phyloP scores from a whole-genome alignment of 1,140 invertebrate genomes.

The Orius insidiosus region DNA sequence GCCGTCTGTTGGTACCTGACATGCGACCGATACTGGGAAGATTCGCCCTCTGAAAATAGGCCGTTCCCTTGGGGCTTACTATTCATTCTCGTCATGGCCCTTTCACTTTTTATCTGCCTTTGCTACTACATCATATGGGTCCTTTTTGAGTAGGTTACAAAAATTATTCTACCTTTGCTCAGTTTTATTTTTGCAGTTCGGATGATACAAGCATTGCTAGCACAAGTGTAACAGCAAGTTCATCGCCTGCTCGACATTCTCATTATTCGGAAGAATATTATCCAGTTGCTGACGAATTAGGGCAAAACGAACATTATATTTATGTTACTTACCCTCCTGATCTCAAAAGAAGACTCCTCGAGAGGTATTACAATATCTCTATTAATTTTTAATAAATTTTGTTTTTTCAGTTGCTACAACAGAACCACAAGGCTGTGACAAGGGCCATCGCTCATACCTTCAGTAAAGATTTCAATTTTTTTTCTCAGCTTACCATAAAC shows the following conservation, averaged over 20 bases:
- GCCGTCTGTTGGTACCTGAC: constrained; percentile 81
- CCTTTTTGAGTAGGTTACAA: constrained; percentile 63
- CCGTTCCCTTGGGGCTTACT: constrained; percentile 64
- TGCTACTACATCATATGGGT: constrained; percentile 84
- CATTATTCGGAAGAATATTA: constrained; percentile 33
- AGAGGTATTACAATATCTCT: constrained; percentile 37
- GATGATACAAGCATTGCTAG: constrained; percentile 42
- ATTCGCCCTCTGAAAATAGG: constrained; percentile 50
- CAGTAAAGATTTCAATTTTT: too few species aligned
- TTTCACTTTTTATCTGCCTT: constrained; percentile 62
- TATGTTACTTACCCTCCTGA: constrained; percentile 72
- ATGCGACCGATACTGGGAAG: constrained; percentile 81
- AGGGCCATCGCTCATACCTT: neutral
- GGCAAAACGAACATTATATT: constrained; percentile 45
- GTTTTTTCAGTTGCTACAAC: constrained; percentile 20
- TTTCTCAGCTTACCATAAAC: too few species aligned
- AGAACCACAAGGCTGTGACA: constrained; percentile 21
- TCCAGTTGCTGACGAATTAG: constrained; percentile 21
- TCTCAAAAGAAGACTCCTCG: constrained; percentile 56
- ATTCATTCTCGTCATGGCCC: constrained; percentile 51
- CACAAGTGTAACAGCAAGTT: constrained; percentile 36
- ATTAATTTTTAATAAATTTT: neutral
- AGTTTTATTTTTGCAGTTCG: constrained; percentile 28
- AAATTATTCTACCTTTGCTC: neutral
- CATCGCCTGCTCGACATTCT: constrained; percentile 33